A percentile compares a stretch with the other conserved stretches of the same genome.
Evolutionary conservation across 2,888 invertebrate species (phyloP).

Genomic region (Rhagonycha lutea): DNA sequence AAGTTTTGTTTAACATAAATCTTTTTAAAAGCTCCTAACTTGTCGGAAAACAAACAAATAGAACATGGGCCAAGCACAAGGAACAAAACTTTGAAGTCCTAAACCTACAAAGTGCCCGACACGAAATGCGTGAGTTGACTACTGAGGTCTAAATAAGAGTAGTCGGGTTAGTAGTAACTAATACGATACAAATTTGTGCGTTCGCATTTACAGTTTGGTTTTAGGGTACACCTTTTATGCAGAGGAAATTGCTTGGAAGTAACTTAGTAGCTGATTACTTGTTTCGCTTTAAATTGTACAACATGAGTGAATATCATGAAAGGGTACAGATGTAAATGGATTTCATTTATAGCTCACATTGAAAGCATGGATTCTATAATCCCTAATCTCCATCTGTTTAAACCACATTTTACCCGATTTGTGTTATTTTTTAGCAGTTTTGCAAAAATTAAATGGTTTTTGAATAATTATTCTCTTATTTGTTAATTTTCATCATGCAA

Average conservation of each 20-base stretch:
- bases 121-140: conserved; percentile 18
- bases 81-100: conserved; percentile 14
- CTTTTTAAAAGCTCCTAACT: conserved; percentile 13
- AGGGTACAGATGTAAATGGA: conserved; percentile 8
- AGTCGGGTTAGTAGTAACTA: conserved; percentile 26
- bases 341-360: neutral
- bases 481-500: too few species aligned
- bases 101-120: conserved; percentile 21
- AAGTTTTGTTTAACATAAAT: conserved; percentile 13
- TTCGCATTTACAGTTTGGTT: conserved; percentile 8
- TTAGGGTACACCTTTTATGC: conserved; percentile 19
- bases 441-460: neutral
- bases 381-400: neutral
- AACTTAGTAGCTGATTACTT: conserved; percentile 28
- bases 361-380: neutral
- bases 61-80: neutral
- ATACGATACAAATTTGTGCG: conserved; percentile 21
- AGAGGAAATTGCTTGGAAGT: conserved; percentile 27
- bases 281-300: conserved; percentile 20
- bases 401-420: neutral
- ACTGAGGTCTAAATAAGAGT: conserved; percentile 11
- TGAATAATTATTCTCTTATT: too few species aligned
- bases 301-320: conserved; percentile 13
- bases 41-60: conserved; percentile 15
- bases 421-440: neutral